Conservation (phyloP, 2,113 vertebrate species). For the Condylura cristata region DNA sequence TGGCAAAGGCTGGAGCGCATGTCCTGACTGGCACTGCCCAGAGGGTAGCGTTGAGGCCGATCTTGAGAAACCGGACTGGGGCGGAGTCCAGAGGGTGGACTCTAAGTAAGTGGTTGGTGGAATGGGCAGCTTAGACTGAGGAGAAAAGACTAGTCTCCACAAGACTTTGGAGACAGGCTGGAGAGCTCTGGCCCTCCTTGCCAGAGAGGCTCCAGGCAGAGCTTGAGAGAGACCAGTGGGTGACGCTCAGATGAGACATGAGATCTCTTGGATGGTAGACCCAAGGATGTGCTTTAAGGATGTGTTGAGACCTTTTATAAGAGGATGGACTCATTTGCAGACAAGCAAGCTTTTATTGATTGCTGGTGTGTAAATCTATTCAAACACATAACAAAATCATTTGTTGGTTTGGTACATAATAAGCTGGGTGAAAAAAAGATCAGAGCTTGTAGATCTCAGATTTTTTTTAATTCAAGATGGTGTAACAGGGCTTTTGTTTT, state of each 20-base stretch:
- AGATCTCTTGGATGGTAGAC: not conserved
- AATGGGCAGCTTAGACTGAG: not conserved
- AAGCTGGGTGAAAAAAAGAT: not conserved
- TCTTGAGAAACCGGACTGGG: not conserved
- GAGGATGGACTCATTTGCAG: not conserved
- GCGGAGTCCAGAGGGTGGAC: no score
- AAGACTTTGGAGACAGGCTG: not conserved
- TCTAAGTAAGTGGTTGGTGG: not conserved
- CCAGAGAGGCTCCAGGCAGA: not conserved
- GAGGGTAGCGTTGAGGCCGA: not conserved
- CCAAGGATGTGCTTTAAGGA: not conserved
- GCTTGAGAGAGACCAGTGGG: not conserved
- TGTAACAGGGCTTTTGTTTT: not conserved
- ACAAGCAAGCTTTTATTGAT: not conserved
- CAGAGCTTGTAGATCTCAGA: not conserved
- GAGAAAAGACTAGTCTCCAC: not conserved
- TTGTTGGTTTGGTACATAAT: not conserved
- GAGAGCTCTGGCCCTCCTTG: not conserved
- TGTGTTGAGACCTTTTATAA: not conserved
- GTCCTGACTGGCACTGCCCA: slow-evolving; percentile 59
- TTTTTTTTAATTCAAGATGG: not conserved
- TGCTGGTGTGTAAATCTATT: not conserved
- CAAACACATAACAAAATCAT: not conserved
- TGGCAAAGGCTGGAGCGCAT: slow-evolving; percentile 43
- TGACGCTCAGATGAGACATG: not conserved